These are phyloP conservation scores for Hylaeus volcanicus DNA, from an alignment of 1,140 invertebrate species.

Conservation along the genomic window DNA sequence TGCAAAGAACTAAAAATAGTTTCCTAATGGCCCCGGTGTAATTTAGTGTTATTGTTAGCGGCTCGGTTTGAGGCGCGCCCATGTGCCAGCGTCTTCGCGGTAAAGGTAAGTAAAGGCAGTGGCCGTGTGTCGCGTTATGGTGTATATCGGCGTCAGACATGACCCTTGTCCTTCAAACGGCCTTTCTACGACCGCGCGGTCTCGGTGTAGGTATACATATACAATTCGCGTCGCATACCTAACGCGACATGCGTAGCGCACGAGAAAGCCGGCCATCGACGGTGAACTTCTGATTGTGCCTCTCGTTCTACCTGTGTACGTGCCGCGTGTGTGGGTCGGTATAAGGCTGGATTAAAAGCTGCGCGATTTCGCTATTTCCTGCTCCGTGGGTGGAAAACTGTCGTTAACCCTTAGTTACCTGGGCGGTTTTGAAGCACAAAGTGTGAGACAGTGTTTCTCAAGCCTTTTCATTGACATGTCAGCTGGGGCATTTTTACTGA, in stretches of 20 bases:
- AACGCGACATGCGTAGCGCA: slow-evolving; percentile 54
- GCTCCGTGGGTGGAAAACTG: neutral
- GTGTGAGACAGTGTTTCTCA: too few relatives aligned
- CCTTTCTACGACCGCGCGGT: slow-evolving; percentile 66
- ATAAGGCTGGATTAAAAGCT: slow-evolving; percentile 5
- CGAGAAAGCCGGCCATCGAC: slow-evolving; percentile 60
- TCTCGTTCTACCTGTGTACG: slow-evolving; percentile 6
- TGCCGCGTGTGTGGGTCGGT: neutral
- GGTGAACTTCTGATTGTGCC: slow-evolving; percentile 40
- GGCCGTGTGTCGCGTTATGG: slow-evolving; percentile 45
- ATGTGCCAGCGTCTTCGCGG: slow-evolving; percentile 28
- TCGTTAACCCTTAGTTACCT: too few relatives aligned
- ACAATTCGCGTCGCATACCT: slow-evolving; percentile 61
- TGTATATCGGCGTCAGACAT: slow-evolving; percentile 60
- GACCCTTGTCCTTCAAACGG: slow-evolving; percentile 75
- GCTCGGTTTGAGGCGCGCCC: neutral
- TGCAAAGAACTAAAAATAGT: too few relatives aligned
- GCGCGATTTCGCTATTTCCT: neutral
- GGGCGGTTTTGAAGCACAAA: too few relatives aligned
- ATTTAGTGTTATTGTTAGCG: too few relatives aligned
- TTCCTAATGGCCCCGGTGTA: too few relatives aligned
- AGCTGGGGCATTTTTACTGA: too few relatives aligned
- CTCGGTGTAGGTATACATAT: slow-evolving; percentile 53
- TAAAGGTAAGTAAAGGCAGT: slow-evolving; percentile 66
- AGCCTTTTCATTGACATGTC: too few relatives aligned